Conservation (phyloP, 2,113 vertebrate genomes). For the Centropus bengalensis region DNA sequence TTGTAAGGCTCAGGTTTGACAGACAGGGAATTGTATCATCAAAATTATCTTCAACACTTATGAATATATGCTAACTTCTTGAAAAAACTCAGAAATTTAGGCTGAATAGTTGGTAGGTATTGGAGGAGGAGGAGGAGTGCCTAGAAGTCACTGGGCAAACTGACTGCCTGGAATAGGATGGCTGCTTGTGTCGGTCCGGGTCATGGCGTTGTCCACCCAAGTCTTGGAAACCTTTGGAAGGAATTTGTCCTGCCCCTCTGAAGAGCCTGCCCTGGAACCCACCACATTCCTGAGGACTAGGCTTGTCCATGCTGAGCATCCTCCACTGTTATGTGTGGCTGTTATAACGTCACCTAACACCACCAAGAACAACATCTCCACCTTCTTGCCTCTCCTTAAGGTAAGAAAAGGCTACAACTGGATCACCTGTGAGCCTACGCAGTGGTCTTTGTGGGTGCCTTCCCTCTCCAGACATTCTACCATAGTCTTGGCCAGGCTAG, state of each 20-base stretch:
- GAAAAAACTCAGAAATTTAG: not conserved
- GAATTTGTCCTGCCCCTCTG: not conserved
- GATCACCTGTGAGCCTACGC: not conserved
- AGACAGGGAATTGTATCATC: not conserved
- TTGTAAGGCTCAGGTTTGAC: not conserved
- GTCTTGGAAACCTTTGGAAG: not conserved
- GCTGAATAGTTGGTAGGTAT: not conserved
- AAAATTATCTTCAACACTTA: not conserved
- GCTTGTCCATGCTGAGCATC: not conserved
- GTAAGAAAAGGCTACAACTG: not conserved
- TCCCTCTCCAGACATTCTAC: too few relatives aligned
- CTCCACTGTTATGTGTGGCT: not conserved
- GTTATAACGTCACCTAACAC: too few relatives aligned
- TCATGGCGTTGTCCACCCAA: not conserved
- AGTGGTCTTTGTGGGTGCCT: too few relatives aligned
- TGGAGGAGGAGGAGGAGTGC: not conserved
- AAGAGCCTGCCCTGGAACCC: not conserved
- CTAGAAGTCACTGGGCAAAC: not conserved
- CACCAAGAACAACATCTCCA: not conserved
- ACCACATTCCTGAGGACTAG: not conserved
- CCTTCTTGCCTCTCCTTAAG: not conserved
- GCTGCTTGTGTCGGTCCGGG: not conserved
- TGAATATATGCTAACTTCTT: not conserved
- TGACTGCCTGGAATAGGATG: not conserved
- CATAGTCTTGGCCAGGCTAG: not conserved